Conservation (phyloP, 2,888 invertebrate genomes). For the Phytoseiulus persimilis region DNA sequence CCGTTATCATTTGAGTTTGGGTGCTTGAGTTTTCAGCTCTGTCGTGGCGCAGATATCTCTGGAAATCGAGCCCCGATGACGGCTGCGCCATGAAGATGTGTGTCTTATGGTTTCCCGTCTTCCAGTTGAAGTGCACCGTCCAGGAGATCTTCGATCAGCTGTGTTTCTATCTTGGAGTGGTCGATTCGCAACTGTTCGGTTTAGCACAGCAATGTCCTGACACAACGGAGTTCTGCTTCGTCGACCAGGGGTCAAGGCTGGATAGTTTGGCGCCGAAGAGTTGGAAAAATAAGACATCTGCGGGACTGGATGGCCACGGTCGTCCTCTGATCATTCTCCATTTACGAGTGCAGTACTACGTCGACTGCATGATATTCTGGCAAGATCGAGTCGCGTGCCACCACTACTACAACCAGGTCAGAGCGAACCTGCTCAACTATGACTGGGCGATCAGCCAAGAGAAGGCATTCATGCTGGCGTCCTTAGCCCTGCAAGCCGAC, state of each 20-base stretch:
- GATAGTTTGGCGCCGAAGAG: conserved; percentile 92
- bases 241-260: conserved; percentile 86
- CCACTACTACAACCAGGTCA: conserved; percentile 87
- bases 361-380: conserved; percentile 80
- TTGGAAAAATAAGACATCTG: conserved; percentile 73
- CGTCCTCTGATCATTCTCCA: conserved; percentile 78
- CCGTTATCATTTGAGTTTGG: too few species aligned
- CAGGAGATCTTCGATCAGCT: conserved; percentile 72
- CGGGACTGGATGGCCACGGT: conserved; percentile 82
- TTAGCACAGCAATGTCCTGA: conserved; percentile 73
- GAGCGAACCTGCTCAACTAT: conserved; percentile 65
- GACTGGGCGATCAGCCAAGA: conserved; percentile 51
- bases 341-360: conserved; percentile 85
- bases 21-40: too few species aligned
- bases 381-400: conserved; percentile 75
- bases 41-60: too few species aligned
- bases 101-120: conserved; percentile 40
- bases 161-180: conserved; percentile 71
- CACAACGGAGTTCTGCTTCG: conserved; percentile 75
- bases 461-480: conserved; percentile 65
- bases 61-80: too few species aligned
- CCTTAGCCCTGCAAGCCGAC: conserved; percentile 83
- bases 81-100: too few species aligned
- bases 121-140: conserved; percentile 71
- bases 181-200: conserved; percentile 75